Evolutionary conservation across 35 echinoderm and acorn worm genomes (phyloP), one percentile per base, ranked within the genome.

Genomic region (Strongylocentrotus purpuratus): DNA sequence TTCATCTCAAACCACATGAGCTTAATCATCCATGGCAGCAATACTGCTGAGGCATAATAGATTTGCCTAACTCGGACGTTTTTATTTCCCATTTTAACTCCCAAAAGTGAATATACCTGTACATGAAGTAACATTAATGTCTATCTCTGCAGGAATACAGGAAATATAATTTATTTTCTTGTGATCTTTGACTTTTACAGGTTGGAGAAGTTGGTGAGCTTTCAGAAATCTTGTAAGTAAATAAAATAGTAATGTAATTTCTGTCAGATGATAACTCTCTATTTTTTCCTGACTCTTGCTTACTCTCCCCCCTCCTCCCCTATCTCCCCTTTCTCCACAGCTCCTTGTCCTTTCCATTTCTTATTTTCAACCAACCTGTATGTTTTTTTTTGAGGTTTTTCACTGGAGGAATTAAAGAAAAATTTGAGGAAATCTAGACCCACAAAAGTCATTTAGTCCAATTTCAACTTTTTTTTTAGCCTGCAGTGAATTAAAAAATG

Each of bases 181-280:
- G 94, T 94, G 10, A 22, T 85, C 45, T 95, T 45, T 85, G 94
- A 25, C 90, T 61, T 32, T 93, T 91, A 33, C 55, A 98, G 97
- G 96, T 98, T 94, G 97, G 97, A 46, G 97, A 98, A 96, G 97
- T 98, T 32, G 97, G 97, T 33, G 97, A 98, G 94, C 95, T 98
- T 52, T 88, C 97, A 48, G 97, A 98, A 96, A 47, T 98, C 31
- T 98, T 98, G 97, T 98, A 94, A 98, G 97, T 98, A 86, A 46
- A 47, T 17, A 41, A 25, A 86, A 31, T 0, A 9, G 33, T 11
- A 86, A 2, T 31, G 3, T 22, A 0, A 0, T 89, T 46, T 87
- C 20, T 31, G 31, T 89, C 9, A 9, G 7, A 4, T 89, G 2
- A 45, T 33, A 11, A 45, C 32, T 5, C 33, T 31, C 87, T 18